Conservation (phyloP, 92 coral and sea anemone species). For the Parazoanthus darwini region DNA sequence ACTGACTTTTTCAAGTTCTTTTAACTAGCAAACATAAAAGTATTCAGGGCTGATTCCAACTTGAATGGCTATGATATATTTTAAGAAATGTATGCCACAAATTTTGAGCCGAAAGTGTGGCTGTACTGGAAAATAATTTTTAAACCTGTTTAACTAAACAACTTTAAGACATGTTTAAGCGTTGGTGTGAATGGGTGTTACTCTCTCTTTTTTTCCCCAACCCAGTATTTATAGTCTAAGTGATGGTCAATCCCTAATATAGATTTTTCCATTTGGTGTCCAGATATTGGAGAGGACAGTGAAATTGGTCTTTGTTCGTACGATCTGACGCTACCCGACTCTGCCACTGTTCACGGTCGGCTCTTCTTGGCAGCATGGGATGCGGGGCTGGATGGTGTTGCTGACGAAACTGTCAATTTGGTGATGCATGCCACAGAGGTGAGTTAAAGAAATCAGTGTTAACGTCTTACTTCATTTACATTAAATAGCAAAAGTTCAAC, state of each 20-base stretch:
- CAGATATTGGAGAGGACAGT: slow-evolving; percentile 93
- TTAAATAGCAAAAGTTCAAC: neutral
- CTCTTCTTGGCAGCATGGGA: slow-evolving; percentile 99
- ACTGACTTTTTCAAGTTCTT: no score
- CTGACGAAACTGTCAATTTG: slow-evolving; percentile 84
- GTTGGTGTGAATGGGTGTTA: no score
- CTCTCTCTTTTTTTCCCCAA: no score
- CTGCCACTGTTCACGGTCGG: slow-evolving; percentile 93
- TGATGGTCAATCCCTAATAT: neutral
- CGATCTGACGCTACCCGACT: slow-evolving; percentile 94
- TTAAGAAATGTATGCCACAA: no score
- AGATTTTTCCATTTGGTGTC: neutral
- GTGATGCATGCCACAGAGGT: slow-evolving; percentile 93
- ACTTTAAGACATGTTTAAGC: no score
- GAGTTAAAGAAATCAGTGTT: neutral
- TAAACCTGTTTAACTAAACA: no score
- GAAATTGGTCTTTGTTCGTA: slow-evolving; percentile 94
- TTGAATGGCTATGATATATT: no score
- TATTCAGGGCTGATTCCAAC: no score
- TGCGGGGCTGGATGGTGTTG: slow-evolving; percentile 91
- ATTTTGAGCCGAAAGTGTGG: no score
- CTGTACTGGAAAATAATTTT: no score
- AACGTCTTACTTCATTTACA: neutral
- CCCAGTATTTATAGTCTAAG: no score
- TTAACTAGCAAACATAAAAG: no score